Percentiles rank a stretch among this genome's conserved stretches.
These are phyloP conservation scores for Darevskia mixta DNA, from an alignment of 2,797 vertebrate genomes.

Conservation along the genomic window DNA sequence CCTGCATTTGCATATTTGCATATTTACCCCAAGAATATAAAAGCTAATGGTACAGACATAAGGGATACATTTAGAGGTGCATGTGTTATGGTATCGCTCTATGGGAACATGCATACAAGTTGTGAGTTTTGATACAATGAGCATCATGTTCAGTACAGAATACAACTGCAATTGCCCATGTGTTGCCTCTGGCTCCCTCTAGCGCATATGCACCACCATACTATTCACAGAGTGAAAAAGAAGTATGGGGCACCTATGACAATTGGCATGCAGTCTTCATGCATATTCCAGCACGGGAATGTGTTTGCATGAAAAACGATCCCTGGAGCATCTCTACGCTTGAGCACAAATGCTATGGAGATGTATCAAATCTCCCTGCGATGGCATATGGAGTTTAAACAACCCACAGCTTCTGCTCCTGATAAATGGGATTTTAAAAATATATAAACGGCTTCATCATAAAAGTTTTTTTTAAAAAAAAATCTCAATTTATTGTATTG, in stretches of 20 bases:
- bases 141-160: background rate
- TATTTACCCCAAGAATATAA: slow-evolving; percentile 41
- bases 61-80: background rate
- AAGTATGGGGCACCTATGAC: background rate
- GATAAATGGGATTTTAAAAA: slow-evolving; percentile 54
- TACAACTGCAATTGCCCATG: no score
- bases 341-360: slow-evolving; percentile 39
- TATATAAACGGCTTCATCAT: slow-evolving; percentile 39
- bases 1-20: background rate
- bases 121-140: background rate
- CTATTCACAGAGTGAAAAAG: background rate
- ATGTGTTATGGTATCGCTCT: background rate
- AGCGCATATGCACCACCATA: background rate
- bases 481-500: slow-evolving; percentile 35
- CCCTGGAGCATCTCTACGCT: slow-evolving; percentile 32
- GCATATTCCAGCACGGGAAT: background rate
- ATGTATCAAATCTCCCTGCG: slow-evolving; percentile 29
- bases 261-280: no score
- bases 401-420: slow-evolving; percentile 19
- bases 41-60: slow-evolving; percentile 22
- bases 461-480: background rate
- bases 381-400: slow-evolving; percentile 12
- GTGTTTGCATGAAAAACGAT: background rate
- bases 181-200: background rate
- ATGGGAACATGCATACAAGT: background rate